These are phyloP conservation scores for Agrochola circellaris DNA, from an alignment of 2,888 invertebrate species.

Conservation along the genomic window DNA sequence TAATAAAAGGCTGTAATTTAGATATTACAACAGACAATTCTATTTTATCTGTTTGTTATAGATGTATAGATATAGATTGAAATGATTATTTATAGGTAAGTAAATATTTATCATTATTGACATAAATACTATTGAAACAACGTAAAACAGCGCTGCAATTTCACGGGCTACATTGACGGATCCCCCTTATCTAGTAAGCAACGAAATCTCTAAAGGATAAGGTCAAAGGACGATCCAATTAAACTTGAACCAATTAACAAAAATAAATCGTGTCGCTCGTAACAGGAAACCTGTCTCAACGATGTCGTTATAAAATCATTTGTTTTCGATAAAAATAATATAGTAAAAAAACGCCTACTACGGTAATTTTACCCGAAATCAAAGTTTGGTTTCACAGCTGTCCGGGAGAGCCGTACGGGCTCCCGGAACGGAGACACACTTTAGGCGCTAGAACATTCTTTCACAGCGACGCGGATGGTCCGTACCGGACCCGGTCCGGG, in stretches of 20 bases:
- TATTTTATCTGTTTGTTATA: too few relatives aligned
- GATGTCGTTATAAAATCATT: constrained; percentile 16
- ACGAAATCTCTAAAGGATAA: not conserved
- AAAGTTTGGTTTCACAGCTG: not conserved
- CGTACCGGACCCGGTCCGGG: too few relatives aligned
- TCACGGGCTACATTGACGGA: not conserved
- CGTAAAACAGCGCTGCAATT: not conserved
- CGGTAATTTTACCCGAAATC: not conserved
- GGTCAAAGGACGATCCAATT: constrained; percentile 9
- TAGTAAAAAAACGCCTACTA: not conserved
- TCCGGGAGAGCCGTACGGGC: too few relatives aligned
- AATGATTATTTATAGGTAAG: too few relatives aligned
- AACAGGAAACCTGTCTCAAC: not conserved
- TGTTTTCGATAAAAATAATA: not conserved
- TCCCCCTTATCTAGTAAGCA: not conserved
- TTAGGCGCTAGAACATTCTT: too few relatives aligned
- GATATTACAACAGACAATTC: too few relatives aligned
- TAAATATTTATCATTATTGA: not conserved
- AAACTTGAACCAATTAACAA: constrained; percentile 37
- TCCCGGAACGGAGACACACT: too few relatives aligned
- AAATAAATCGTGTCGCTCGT: constrained; percentile 3
- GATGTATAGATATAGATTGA: too few relatives aligned
- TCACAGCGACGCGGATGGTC: too few relatives aligned
- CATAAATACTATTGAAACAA: not conserved
- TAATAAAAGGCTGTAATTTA: too few relatives aligned